These are phyloP conservation scores for Schizopygopsis malacanthus DNA, from an alignment of 2,797 vertebrate species.

Conservation along the genomic window DNA sequence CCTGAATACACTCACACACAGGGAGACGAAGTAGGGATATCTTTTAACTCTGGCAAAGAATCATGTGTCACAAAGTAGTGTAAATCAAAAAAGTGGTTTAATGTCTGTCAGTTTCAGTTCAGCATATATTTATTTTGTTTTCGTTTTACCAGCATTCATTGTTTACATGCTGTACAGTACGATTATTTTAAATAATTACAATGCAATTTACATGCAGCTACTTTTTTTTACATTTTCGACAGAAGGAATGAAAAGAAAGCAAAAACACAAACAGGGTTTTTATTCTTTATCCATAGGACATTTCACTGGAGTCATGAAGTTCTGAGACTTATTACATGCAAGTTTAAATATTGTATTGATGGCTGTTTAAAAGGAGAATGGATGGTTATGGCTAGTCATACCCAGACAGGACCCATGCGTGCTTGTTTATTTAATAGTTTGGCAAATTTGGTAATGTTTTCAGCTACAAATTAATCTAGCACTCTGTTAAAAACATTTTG, in stretches of 20 bases:
- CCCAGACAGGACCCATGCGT: neutral
- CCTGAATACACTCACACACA: constrained; percentile 54
- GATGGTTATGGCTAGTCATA: neutral
- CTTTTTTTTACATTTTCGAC: constrained; percentile 20
- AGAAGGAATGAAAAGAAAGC: constrained; percentile 24
- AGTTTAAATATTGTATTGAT: neutral
- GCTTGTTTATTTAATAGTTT: neutral
- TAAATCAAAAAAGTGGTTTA: neutral
- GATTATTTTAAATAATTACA: constrained; percentile 23
- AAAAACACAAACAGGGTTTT: constrained; percentile 21
- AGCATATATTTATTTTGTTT: constrained; percentile 1
- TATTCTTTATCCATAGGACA: constrained; percentile 21
- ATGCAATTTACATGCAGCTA: constrained; percentile 31
- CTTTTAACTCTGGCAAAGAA: neutral
- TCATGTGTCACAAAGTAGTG: neutral
- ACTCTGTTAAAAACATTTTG: neutral
- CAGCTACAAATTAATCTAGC: neutral
- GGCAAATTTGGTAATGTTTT: neutral
- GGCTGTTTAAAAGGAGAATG: constrained; percentile 2
- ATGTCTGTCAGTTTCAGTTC: neutral
- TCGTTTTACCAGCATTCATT: constrained; percentile 18
- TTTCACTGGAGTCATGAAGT: constrained; percentile 20
- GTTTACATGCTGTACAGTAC: constrained; percentile 53
- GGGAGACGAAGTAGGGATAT: neutral
- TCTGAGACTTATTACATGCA: constrained; percentile 6